Conservation (phyloP, 1,140 invertebrate genomes). For the Lepidostoma basale region DNA sequence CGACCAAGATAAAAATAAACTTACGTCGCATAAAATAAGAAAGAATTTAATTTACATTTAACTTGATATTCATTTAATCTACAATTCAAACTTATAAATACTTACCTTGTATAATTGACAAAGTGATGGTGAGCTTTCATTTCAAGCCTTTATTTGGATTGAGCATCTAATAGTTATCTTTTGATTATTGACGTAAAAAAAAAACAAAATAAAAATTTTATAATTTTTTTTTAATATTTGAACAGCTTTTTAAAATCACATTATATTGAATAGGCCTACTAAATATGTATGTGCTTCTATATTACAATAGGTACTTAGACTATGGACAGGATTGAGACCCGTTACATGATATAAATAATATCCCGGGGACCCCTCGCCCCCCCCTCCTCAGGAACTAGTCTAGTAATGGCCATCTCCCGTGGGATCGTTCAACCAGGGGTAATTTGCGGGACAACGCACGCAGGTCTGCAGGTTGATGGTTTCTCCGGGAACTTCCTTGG, state of each 20-base stretch:
- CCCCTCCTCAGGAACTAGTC: conserved; percentile 53
- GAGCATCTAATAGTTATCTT: neutral
- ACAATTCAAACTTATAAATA: too few species aligned
- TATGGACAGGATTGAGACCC: conserved; percentile 61
- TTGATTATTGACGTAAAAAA: conserved; percentile 2
- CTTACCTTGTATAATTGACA: too few species aligned
- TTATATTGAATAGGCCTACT: conserved; percentile 62
- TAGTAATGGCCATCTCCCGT: conserved; percentile 91
- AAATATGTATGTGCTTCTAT: conserved; percentile 64
- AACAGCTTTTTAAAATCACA: conserved; percentile 64
- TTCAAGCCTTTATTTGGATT: neutral
- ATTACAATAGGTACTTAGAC: conserved; percentile 63
- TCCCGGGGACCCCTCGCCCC: conserved; percentile 1
- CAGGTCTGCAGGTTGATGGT: conserved; percentile 93
- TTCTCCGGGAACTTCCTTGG: conserved; percentile 90
- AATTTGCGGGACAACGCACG: conserved; percentile 90
- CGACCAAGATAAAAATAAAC: too few species aligned
- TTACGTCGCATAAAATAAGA: too few species aligned
- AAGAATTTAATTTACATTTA: too few species aligned
- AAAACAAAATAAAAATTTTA: conserved; percentile 49
- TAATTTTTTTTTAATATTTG: conserved; percentile 58
- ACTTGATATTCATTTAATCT: too few species aligned
- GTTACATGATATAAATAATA: conserved; percentile 52
- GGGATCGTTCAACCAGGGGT: conserved; percentile 92
- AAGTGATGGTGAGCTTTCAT: too few species aligned